Evolutionary conservation across 2,888 invertebrate genomes (phyloP).

Genomic region (Xanthorhoe designata): DNA sequence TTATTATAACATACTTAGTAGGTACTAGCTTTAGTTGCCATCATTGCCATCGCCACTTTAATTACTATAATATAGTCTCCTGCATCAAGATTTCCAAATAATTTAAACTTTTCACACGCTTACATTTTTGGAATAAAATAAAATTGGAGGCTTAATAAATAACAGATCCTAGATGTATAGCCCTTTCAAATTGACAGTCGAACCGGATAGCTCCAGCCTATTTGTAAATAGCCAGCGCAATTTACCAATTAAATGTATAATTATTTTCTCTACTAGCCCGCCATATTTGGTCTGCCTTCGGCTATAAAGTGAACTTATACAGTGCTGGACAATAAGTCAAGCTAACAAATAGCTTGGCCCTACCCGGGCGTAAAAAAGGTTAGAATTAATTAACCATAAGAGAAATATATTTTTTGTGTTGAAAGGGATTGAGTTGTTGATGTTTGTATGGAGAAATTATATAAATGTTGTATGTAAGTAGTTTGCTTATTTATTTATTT

Average conservation of each 20-base stretch:
- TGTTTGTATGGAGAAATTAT: neutral
- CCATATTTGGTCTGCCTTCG: conserved; percentile 34
- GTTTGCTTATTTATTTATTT: too few species aligned
- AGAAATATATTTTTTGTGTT: conserved; percentile 11
- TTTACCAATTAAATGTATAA: conserved; percentile 41
- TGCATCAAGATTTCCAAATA: too few species aligned
- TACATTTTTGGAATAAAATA: neutral
- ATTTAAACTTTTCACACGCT: too few species aligned
- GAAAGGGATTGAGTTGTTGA: neutral
- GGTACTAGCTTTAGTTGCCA: too few species aligned
- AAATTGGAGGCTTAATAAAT: neutral
- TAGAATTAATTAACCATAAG: conserved; percentile 30
- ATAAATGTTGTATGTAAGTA: too few species aligned
- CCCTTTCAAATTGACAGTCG: conserved; percentile 16
- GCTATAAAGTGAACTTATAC: conserved; percentile 38
- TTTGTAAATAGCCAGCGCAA: conserved; percentile 38
- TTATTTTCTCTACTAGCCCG: conserved; percentile 40
- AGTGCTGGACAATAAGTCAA: conserved; percentile 46
- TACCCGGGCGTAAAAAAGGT: conserved; percentile 46
- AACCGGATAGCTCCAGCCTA: conserved; percentile 20
- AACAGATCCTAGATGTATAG: conserved; percentile 14
- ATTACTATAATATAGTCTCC: too few species aligned
- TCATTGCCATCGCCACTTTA: too few species aligned
- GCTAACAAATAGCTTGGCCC: conserved; percentile 48
- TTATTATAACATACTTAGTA: too few species aligned